These are phyloP conservation scores for Halocynthia roretzi DNA, from an alignment of 23 tunicate genomes.

Conservation along the genomic window DNA sequence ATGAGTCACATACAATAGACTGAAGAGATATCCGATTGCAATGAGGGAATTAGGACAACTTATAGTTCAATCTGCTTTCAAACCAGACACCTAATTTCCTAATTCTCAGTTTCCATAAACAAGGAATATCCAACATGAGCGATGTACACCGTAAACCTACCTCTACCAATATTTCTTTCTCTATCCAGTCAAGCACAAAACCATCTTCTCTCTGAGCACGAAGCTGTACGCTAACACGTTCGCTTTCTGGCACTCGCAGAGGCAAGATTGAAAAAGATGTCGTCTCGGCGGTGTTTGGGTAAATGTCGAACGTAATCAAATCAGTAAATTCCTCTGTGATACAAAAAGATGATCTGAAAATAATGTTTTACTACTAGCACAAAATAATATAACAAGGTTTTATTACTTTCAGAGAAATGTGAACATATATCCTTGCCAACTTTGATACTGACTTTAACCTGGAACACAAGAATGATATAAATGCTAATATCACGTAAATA, in stretches of 20 bases:
- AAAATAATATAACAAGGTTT: neutral
- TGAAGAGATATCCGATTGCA: no score
- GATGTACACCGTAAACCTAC: neutral
- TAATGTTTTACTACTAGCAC: neutral
- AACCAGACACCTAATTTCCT: no score
- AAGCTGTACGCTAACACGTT: neutral
- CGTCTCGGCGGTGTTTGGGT: neutral
- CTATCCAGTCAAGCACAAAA: neutral
- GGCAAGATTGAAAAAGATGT: neutral
- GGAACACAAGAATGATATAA: neutral
- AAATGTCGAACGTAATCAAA: neutral
- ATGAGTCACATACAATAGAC: no score
- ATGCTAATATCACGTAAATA: neutral
- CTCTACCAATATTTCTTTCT: neutral
- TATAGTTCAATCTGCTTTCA: no score
- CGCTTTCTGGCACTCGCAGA: constrained; percentile 8
- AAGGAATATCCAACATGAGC: no score
- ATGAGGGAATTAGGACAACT: no score
- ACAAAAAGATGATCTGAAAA: neutral
- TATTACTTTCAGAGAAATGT: constrained; percentile 12
- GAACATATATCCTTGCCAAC: constrained; percentile 26
- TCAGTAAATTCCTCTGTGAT: neutral
- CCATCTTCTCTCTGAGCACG: neutral
- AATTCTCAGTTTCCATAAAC: no score
- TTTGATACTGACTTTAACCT: constrained; percentile 11